Percentiles rank a stretch among this genome's conserved stretches.
phyloP scores from a whole-genome alignment of 2,113 vertebrate species.

The Cyphomyrus discorhynchus region DNA sequence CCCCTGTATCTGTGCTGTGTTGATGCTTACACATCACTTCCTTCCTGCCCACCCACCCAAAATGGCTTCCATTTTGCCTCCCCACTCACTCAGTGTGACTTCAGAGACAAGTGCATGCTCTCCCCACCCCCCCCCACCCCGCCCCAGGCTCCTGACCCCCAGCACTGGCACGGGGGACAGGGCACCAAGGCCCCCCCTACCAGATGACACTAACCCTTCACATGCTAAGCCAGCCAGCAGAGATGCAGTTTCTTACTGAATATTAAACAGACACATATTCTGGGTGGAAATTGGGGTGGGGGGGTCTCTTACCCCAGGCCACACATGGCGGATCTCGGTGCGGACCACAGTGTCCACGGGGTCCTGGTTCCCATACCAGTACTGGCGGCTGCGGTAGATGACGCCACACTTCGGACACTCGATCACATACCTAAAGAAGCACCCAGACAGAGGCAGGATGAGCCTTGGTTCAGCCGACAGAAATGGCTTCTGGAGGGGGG shows the following conservation, averaged over 20 bases:
- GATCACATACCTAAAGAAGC: slow-evolving; percentile 78
- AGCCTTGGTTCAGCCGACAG: neutral
- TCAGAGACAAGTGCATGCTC: neutral
- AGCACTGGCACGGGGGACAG: neutral
- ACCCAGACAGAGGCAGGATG: neutral
- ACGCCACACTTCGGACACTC: slow-evolving; percentile 93
- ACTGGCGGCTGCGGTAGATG: slow-evolving; percentile 94
- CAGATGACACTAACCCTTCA: neutral
- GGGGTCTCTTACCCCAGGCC: slow-evolving; percentile 80
- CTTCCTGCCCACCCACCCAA: neutral
- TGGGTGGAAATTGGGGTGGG: slow-evolving; percentile 15
- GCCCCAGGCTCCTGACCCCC: neutral
- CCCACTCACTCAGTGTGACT: neutral
- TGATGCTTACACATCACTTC: neutral
- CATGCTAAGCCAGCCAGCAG: neutral
- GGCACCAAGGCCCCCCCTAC: neutral
- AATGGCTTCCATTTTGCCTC: neutral
- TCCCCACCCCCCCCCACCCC: no score
- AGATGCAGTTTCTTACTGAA: neutral
- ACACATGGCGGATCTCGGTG: slow-evolving; percentile 95
- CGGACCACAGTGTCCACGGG: slow-evolving; percentile 97
- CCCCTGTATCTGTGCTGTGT: neutral
- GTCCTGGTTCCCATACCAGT: slow-evolving; percentile 98
- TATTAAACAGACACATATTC: neutral
- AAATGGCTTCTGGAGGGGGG: neutral